Evolutionary conservation across 2,888 invertebrate species (phyloP), one percentile per base, ranked within the genome.

Genomic region (Cheilosia vulpina): DNA sequence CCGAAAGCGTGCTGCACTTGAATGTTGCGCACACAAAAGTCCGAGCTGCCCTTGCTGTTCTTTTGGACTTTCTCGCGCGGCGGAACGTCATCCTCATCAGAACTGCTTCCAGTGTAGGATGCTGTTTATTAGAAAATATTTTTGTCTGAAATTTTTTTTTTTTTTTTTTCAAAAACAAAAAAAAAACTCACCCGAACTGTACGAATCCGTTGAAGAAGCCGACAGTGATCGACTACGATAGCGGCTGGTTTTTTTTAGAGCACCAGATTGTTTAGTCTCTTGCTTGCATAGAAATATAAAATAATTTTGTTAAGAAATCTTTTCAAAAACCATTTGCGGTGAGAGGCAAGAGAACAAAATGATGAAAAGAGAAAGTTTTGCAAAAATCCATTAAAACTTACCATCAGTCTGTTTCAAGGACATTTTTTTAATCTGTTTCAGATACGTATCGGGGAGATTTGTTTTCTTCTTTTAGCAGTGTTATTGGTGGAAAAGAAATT

Each of bases 21-120:
- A 81, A 99, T 96, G 90, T 98, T 98, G 73, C 97, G 94, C 31
- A 99, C 98, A 93, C 99, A 99, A 93, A 99, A 98, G 88, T 98
- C 97, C 0, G 95, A 94, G 90, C 95, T 96, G 4, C 97, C 96
- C 88, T 95, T 95, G 0, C 97, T 95, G 87, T 96, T 97, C 89
- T 96, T 96, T 92, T 98, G 97, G 2, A 95, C 94, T 92, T 98
- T 98, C 90, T 99, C 98, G 84, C 98, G 95, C 0, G 99, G 99
- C 71, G 98, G 97, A 2, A 97, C 94, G 90, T 96, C 98, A 89
- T 98, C 98, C 88, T 98, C 98, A 87, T 98, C 98, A 73, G 98
- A 98, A 85, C 97, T 97, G 89, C 96, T 97, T 93, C 94, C 94
- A 47, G 94, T 94, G 88, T 94, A 94, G 0, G 94, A 94, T 19